Percentiles rank a stretch among this genome's conserved stretches.
Evolutionary conservation across 2,113 vertebrate species (phyloP).

Genomic region (Callospermophilus lateralis): DNA sequence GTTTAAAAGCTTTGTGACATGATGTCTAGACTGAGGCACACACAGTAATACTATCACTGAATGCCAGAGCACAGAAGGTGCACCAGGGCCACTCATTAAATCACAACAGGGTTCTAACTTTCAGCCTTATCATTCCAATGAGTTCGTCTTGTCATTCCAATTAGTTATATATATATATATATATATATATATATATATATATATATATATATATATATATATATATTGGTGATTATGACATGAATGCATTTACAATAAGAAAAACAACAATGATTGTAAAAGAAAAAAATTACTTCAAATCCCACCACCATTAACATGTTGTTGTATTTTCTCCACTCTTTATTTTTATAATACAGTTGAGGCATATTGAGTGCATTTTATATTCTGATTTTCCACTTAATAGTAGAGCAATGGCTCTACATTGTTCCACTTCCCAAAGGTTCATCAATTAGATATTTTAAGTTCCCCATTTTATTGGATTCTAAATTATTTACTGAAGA

Average conservation of each 20-base stretch:
- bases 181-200: not conserved
- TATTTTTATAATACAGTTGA: slow-evolving; percentile 52
- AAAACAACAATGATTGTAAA: slow-evolving; percentile 45
- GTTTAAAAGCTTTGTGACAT: slow-evolving; percentile 75
- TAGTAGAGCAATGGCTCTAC: not conserved
- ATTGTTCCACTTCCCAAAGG: not conserved
- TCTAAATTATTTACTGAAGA: slow-evolving; percentile 29
- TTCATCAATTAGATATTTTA: slow-evolving; percentile 16
- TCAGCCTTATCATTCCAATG: not conserved
- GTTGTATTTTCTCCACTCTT: slow-evolving; percentile 24
- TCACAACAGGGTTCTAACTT: slow-evolving; percentile 2
- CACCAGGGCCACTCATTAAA: not conserved
- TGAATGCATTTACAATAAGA: slow-evolving; percentile 41
- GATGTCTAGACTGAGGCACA: slow-evolving; percentile 73
- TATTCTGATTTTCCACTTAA: slow-evolving; percentile 26
- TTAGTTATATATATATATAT: not conserved
- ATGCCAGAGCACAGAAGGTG: slow-evolving; percentile 11
- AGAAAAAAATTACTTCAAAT: not conserved
- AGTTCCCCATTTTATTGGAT: not conserved
- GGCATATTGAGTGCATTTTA: slow-evolving; percentile 11
- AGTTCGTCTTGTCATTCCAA: not conserved
- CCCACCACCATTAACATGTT: slow-evolving; percentile 37
- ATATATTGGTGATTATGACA: slow-evolving; percentile 59
- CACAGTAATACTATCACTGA: not conserved
- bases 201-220: not conserved